Conservation (phyloP, 1,140 invertebrate species). For the Ips nitidus region DNA sequence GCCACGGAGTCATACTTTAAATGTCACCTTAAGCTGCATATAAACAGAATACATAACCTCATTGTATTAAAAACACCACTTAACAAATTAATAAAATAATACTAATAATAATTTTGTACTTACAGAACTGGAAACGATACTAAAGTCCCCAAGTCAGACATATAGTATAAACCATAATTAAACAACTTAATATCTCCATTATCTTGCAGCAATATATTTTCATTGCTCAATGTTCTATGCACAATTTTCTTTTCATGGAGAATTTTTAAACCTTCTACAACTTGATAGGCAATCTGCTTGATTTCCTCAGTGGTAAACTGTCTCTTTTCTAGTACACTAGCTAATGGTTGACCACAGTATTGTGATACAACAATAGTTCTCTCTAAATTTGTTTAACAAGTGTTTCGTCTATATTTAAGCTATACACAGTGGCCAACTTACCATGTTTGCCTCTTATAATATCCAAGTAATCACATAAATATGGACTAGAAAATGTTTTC, state of each 20-base stretch:
- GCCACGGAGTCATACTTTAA: slow-evolving; percentile 74
- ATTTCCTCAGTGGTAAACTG: slow-evolving; percentile 57
- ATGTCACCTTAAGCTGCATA: background rate
- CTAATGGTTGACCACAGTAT: slow-evolving; percentile 70
- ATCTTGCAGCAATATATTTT: slow-evolving; percentile 80
- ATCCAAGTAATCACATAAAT: slow-evolving; percentile 88
- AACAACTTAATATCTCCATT: slow-evolving; percentile 79
- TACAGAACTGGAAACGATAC: slow-evolving; percentile 93
- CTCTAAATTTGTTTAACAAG: slow-evolving; percentile 63
- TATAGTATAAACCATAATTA: slow-evolving; percentile 91
- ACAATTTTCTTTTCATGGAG: slow-evolving; percentile 75
- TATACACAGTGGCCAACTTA: slow-evolving; percentile 52
- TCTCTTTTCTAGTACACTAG: slow-evolving; percentile 51
- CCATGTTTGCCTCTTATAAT: slow-evolving; percentile 93
- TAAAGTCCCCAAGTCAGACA: slow-evolving; percentile 81
- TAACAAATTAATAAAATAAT: background rate
- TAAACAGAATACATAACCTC: no score
- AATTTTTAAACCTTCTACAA: slow-evolving; percentile 72
- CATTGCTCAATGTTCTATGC: slow-evolving; percentile 77
- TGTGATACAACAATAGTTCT: slow-evolving; percentile 87
- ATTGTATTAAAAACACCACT: background rate
- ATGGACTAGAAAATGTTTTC: slow-evolving; percentile 75
- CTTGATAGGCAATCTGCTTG: slow-evolving; percentile 64
- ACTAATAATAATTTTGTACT: slow-evolving; percentile 44
- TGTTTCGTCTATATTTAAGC: slow-evolving; percentile 18